Conservation (phyloP, 2,797 vertebrate genomes). For the Diglossa cyanea region DNA sequence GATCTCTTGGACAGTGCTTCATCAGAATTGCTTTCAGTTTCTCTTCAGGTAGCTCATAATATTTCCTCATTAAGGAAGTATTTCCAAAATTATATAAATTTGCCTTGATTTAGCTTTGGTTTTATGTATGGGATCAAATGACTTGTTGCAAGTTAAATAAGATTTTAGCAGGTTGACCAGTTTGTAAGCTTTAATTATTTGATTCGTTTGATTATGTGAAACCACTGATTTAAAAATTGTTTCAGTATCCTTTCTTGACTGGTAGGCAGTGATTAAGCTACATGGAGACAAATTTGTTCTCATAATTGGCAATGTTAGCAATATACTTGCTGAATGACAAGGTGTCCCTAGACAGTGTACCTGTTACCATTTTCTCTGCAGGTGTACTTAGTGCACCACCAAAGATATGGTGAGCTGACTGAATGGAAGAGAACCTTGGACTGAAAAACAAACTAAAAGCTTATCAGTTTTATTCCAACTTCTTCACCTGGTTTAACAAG, state of each 20-base stretch:
- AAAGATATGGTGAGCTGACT: background rate
- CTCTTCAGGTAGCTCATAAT: conserved; percentile 50
- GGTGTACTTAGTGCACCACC: background rate
- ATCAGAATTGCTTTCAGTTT: background rate
- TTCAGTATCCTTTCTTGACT: background rate
- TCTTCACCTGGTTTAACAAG: background rate
- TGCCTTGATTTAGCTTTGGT: background rate
- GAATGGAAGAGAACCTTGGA: background rate
- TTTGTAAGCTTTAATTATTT: background rate
- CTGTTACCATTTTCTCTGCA: background rate
- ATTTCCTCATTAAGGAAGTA: background rate
- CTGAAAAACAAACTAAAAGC: background rate
- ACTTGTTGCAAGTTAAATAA: background rate
- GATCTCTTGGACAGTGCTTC: background rate
- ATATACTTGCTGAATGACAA: background rate
- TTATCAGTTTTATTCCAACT: background rate
- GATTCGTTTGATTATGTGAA: background rate
- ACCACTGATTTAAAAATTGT: background rate
- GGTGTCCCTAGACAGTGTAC: background rate
- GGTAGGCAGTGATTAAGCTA: background rate
- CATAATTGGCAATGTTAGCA: background rate
- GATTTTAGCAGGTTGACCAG: background rate
- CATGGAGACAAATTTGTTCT: background rate
- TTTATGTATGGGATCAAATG: background rate
- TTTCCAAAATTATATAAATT: background rate